Evolutionary conservation across 92 coral and sea anemone genomes (phyloP).

Genomic region (Zoanthus sociatus): DNA sequence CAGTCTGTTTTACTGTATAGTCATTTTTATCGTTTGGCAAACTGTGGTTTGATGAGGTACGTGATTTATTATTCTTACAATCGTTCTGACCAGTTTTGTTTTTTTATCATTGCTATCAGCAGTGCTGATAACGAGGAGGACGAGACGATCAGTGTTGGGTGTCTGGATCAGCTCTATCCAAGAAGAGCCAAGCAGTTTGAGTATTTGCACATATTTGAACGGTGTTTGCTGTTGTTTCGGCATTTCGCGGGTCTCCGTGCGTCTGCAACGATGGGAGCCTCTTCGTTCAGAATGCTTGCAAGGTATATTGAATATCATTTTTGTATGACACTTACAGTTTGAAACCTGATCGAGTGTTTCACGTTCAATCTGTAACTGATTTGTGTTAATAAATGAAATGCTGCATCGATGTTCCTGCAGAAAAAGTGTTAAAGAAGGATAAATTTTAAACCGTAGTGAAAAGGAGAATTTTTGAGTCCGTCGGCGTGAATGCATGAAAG

Average conservation of each 20-base stretch:
- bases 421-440: too few species aligned
- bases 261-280: slow-evolving; percentile 83
- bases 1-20: too few species aligned
- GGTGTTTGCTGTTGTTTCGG: slow-evolving; percentile 74
- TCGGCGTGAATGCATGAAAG: too few species aligned
- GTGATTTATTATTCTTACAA: not conserved
- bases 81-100: not conserved
- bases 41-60: too few species aligned
- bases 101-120: not conserved
- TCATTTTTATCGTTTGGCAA: too few species aligned
- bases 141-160: slow-evolving; percentile 49
- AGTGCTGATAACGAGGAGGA: not conserved
- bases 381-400: too few species aligned
- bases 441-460: too few species aligned
- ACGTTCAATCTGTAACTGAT: too few species aligned
- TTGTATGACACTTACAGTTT: not conserved
- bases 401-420: too few species aligned
- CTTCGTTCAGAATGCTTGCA: slow-evolving; percentile 90
- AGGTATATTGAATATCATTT: slow-evolving; percentile 56
- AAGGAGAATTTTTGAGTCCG: too few species aligned
- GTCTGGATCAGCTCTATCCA: slow-evolving; percentile 82
- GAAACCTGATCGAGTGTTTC: too few species aligned
- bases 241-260: slow-evolving; percentile 87
- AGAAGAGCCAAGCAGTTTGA: slow-evolving; percentile 68
- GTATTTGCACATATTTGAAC: slow-evolving; percentile 75